Evolutionary conservation across 2,797 vertebrate species (phyloP).

Genomic region (Threskiornis aethiopicus): DNA sequence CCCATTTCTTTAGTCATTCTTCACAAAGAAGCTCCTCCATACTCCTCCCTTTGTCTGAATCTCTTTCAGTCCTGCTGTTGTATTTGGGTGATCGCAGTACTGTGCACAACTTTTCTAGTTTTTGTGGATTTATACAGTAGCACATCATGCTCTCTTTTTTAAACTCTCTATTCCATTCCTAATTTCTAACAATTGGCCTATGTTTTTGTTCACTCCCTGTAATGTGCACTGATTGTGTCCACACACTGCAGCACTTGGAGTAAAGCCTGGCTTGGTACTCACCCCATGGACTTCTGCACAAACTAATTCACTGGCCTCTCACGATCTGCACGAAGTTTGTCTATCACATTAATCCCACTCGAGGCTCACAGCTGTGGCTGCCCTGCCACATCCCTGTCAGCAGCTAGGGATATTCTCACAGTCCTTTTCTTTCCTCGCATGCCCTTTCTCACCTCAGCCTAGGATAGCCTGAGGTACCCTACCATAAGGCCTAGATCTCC

Average conservation of each 20-base stretch:
- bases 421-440: not conserved
- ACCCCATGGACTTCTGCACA: not conserved
- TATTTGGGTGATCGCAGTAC: not conserved
- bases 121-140: not conserved
- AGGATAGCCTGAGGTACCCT: not conserved
- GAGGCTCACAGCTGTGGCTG: not conserved
- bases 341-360: not conserved
- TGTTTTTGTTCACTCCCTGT: not conserved
- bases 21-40: not conserved
- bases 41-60: not conserved
- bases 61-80: not conserved
- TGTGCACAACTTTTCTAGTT: not conserved
- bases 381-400: not conserved
- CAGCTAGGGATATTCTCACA: not conserved
- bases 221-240: not conserved
- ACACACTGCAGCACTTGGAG: not conserved
- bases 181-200: not conserved
- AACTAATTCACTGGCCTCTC: not conserved
- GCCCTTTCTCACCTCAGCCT: not conserved
- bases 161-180: not conserved
- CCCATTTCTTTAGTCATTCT: not conserved
- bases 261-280: not conserved
- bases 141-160: not conserved
- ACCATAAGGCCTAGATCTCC: not conserved
- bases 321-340: not conserved